These are phyloP conservation scores for Enteromius treurensis DNA, from an alignment of 2,797 vertebrate species.

Conservation along the genomic window DNA sequence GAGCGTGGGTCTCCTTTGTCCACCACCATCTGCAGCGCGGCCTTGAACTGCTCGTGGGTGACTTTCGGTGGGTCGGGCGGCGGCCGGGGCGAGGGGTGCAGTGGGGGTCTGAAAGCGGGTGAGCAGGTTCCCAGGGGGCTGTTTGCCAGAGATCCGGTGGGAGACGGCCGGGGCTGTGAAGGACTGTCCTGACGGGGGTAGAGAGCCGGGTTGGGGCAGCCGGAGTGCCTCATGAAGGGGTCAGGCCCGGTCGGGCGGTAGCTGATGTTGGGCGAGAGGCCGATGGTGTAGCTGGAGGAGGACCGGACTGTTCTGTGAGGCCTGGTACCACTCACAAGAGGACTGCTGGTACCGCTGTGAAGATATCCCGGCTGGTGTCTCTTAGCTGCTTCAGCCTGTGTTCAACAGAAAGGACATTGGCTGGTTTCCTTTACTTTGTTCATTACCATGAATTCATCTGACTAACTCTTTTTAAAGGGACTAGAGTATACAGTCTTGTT, in stretches of 20 bases:
- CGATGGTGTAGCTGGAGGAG: constrained; percentile 82
- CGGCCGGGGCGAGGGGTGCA: constrained; percentile 79
- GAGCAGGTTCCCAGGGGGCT: constrained; percentile 90
- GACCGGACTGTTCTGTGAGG: constrained; percentile 79
- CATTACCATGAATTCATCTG: neutral
- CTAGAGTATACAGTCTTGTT: too few species aligned
- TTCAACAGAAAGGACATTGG: constrained; percentile 18
- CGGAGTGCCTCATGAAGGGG: constrained; percentile 80
- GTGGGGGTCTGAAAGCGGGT: constrained; percentile 85
- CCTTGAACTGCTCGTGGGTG: constrained; percentile 97
- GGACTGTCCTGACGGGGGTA: constrained; percentile 82
- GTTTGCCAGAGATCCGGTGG: constrained; percentile 89
- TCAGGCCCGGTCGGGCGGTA: constrained; percentile 76
- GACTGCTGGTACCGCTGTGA: constrained; percentile 80
- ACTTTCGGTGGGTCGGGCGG: constrained; percentile 89
- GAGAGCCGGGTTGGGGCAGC: constrained; percentile 77
- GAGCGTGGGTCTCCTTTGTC: constrained; percentile 95
- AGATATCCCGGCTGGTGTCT: constrained; percentile 79
- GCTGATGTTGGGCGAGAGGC: constrained; percentile 82
- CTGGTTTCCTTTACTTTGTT: neutral
- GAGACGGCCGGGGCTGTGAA: constrained; percentile 86
- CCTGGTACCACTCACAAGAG: constrained; percentile 73
- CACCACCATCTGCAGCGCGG: constrained; percentile 96
- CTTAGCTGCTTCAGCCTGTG: constrained; percentile 75
- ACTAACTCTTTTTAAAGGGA: neutral